Conservation (phyloP, 1,140 invertebrate genomes). For the Drosophila mayri region DNA sequence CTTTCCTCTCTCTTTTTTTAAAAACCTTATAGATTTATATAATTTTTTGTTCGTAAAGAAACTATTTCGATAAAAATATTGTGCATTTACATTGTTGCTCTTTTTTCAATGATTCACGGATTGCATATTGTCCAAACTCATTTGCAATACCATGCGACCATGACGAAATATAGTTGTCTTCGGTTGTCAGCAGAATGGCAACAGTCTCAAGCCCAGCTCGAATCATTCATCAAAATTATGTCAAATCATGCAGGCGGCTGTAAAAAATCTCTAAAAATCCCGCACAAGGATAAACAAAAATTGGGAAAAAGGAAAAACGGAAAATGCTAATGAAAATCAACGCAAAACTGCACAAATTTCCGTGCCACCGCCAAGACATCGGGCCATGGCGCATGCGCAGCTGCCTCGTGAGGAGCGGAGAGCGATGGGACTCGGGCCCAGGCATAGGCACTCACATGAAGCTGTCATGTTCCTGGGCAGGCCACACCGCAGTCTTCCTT, state of each 20-base stretch:
- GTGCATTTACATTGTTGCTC: neutral
- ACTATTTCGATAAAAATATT: neutral
- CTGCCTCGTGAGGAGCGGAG: conserved; percentile 35
- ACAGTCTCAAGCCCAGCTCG: conserved; percentile 32
- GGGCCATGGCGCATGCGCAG: conserved; percentile 59
- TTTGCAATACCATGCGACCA: conserved; percentile 39
- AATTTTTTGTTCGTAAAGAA: neutral
- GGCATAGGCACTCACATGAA: conserved; percentile 56
- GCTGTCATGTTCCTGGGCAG: conserved; percentile 81
- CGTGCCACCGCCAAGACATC: conserved; percentile 65
- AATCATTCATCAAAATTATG: conserved; percentile 81
- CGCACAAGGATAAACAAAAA: conserved; percentile 50
- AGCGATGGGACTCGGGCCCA: neutral
- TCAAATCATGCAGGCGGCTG: conserved; percentile 80
- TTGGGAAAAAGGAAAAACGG: conserved; percentile 20
- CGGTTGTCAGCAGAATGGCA: conserved; percentile 58
- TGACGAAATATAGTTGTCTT: conserved; percentile 61
- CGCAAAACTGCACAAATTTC: conserved; percentile 55
- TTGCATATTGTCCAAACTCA: conserved; percentile 10
- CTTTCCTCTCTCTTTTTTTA: neutral
- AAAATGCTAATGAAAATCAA: conserved; percentile 81
- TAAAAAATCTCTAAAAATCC: conserved; percentile 35
- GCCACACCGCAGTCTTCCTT: conserved; percentile 53
- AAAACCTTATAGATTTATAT: neutral
- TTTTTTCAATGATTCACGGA: neutral